phyloP scores from a whole-genome alignment of 2,888 invertebrate genomes.

The Drosophila antonietae region DNA sequence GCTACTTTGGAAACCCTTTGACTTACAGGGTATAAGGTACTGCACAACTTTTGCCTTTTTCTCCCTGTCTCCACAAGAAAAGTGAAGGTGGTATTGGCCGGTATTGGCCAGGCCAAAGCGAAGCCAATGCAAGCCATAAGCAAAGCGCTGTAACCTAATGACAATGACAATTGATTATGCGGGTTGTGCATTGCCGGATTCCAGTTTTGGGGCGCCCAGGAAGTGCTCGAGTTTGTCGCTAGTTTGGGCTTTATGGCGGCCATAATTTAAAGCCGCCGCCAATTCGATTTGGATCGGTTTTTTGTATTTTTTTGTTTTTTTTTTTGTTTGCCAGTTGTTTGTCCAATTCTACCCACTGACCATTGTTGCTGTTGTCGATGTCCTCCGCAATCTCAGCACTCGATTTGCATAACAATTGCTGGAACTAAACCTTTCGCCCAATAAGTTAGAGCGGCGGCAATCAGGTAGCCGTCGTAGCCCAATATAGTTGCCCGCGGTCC shows the following conservation, averaged over 20 bases:
- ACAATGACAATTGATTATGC: constrained; percentile 75
- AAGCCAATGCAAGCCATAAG: constrained; percentile 4
- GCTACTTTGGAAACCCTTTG: neutral
- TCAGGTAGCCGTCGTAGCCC: constrained; percentile 23
- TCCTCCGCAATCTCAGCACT: constrained; percentile 62
- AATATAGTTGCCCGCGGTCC: constrained; percentile 30
- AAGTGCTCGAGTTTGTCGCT: constrained; percentile 56
- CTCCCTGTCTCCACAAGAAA: constrained; percentile 21
- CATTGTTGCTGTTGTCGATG: constrained; percentile 47
- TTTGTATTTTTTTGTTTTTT: neutral
- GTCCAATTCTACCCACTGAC: constrained; percentile 69
- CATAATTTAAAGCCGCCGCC: constrained; percentile 66
- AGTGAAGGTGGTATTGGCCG: constrained; percentile 62
- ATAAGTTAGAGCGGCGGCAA: constrained; percentile 39
- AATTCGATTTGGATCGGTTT: constrained; percentile 62
- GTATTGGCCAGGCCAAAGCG: constrained; percentile 47
- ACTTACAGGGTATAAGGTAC: constrained; percentile 16
- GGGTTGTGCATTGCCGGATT: constrained; percentile 43
- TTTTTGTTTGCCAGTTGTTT: constrained; percentile 50
- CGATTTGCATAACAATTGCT: constrained; percentile 78
- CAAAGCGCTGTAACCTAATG: constrained; percentile 59
- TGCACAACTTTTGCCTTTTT: neutral
- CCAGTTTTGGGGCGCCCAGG: constrained; percentile 53
- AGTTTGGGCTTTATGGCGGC: constrained; percentile 61
- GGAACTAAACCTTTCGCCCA: constrained; percentile 72